Evolutionary conservation across 2,888 invertebrate species (phyloP).

Genomic region (Trachelus stipa): DNA sequence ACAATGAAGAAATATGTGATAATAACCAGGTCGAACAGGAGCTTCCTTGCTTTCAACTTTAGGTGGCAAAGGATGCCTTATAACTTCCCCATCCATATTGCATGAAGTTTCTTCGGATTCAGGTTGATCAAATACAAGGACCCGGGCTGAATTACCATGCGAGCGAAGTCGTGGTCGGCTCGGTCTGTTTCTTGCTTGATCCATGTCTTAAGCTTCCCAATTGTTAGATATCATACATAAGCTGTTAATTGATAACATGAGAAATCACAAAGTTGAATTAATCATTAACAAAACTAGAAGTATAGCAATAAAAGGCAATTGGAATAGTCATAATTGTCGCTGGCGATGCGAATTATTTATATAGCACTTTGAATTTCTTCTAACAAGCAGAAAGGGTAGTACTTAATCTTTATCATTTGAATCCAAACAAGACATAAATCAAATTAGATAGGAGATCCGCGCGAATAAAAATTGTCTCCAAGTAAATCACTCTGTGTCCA

Average conservation of each 20-base stretch:
- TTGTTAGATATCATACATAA: neutral
- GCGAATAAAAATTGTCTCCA: neutral
- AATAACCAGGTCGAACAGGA: conserved; percentile 56
- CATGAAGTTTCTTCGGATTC: conserved; percentile 69
- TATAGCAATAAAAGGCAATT: neutral
- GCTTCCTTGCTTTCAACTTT: conserved; percentile 61
- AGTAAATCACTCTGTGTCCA: neutral
- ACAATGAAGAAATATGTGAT: neutral
- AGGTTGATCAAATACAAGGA: conserved; percentile 81
- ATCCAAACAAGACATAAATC: conserved; percentile 6
- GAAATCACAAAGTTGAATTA: neutral
- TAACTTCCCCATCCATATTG: conserved; percentile 43
- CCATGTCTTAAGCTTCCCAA: conserved; percentile 43
- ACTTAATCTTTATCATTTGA: neutral
- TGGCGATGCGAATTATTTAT: neutral
- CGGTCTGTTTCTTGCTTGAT: conserved; percentile 59
- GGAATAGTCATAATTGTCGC: neutral
- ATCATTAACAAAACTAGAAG: neutral
- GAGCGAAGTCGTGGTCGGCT: conserved; percentile 63
- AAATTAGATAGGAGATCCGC: neutral
- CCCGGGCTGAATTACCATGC: conserved; percentile 76
- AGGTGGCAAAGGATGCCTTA: conserved; percentile 39
- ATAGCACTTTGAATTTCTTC: neutral
- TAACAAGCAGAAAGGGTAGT: neutral
- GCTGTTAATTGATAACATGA: neutral